Base-by-base conservation (phyloP, 35 echinoderm and acorn worm genomes). In the Diadema setosum region DNA sequence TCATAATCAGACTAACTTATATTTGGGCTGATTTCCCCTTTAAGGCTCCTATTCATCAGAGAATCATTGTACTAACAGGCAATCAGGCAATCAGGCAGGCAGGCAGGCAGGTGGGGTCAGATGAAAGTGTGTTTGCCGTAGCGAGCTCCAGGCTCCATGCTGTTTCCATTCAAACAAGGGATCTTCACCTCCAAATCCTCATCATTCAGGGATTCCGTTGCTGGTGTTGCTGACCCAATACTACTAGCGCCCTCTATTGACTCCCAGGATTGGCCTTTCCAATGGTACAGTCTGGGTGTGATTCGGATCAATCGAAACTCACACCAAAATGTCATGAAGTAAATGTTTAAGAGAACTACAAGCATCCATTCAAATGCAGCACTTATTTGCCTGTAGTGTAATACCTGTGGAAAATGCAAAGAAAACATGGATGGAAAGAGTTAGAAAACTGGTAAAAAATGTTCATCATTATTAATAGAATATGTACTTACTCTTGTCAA, bases 351-450 rank as follows among this genome's bases (percentile, higher is more conserved):
- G 50, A 33, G 63, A 4, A 90, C 56, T 12, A 90, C 87, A 3
- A 90, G 78, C 24, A 90, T 55, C 87, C 87, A 90, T 24, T 90
- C 87, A 23, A 90, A 90, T 12, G 80, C 44, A 26, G 87, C 87
- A 21, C 87, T 90, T 27, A 81, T 90, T 26, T 31, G 48, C 36
- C 87, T 81, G 39, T 58, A 90, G 12, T 90, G 46, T 39, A 90
- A 39, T 67, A 82, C 75, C 87, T 90, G 46, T 56, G 61, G 61
- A n/a, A n/a, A n/a, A 17, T 65, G 61, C 8, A 33, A 65, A 33
- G 36, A 12, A 40, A 0, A 39, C 11, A 32, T 2, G 33, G 4
- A 75, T 1, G 33, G 36, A 75, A 2, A 26, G 69, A 75, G 1
- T 1, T 18, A 75, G 27, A 75, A n/a, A 39, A 32, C 1, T 5